Conservation (phyloP, 1,140 invertebrate species). For the Planococcus citri region DNA sequence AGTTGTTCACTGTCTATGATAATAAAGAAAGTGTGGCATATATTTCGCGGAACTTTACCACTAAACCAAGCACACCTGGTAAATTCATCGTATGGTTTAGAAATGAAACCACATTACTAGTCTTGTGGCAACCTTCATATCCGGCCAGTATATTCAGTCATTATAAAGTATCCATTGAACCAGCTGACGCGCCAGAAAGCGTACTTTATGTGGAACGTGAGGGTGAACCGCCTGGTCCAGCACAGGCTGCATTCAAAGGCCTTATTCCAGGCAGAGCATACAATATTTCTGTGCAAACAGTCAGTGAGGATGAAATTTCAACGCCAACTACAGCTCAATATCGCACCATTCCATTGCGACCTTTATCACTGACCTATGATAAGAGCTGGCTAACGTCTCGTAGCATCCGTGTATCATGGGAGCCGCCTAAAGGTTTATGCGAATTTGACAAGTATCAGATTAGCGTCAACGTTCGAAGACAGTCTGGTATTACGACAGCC, state of each 20-base stretch:
- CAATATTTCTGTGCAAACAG: constrained; percentile 81
- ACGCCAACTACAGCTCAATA: constrained; percentile 83
- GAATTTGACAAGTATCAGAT: constrained; percentile 88
- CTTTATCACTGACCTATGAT: constrained; percentile 71
- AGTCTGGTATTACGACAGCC: constrained; percentile 35
- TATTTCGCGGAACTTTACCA: constrained; percentile 81
- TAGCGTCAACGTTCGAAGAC: constrained; percentile 51
- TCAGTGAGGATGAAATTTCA: constrained; percentile 78
- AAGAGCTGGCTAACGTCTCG: constrained; percentile 56
- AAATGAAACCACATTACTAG: constrained; percentile 85
- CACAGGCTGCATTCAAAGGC: constrained; percentile 85
- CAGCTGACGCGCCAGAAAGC: constrained; percentile 73
- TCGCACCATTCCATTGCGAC: constrained; percentile 72
- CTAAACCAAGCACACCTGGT: constrained; percentile 86
- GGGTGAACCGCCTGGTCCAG: constrained; percentile 80
- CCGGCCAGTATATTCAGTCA: constrained; percentile 80
- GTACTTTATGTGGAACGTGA: constrained; percentile 82
- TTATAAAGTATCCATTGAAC: constrained; percentile 83
- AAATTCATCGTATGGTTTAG: constrained; percentile 94
- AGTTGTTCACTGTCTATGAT: constrained; percentile 76
- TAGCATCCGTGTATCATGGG: constrained; percentile 70
- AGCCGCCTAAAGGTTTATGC: constrained; percentile 61
- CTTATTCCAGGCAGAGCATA: constrained; percentile 71
- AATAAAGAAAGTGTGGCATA: constrained; percentile 80
- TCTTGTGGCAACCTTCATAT: constrained; percentile 89